Evolutionary conservation across 2,113 vertebrate species (phyloP), one percentile per base, ranked within the genome.

Genomic region (Nothobranchius kuhntae): DNA sequence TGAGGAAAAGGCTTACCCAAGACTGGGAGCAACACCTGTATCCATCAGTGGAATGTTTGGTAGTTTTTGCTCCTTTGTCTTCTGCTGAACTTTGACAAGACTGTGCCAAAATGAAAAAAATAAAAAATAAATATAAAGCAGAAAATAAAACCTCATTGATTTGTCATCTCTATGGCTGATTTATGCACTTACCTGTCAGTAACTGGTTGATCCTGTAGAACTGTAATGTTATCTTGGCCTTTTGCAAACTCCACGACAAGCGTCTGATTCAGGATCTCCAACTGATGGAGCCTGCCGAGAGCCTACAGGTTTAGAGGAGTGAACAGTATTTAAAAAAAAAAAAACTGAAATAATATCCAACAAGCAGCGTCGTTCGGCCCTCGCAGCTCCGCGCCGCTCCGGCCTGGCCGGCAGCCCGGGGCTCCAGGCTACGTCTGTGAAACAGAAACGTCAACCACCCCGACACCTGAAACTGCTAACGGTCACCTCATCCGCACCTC

Each of bases 191-290:
- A 93, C 93, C 88, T 94, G 67, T 94, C 90, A 52, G 92, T 89
- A 53, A 88, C 77, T 15, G 92, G 92, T 26, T 94, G 86, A 40
- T 96, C 93, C 78, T 93, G 95, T 59, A 95, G 86, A 8, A 93
- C 90, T 2, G 91, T 93, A 42, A 90, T 42, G 4, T 77, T 82
- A 48, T 97, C 96, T 83, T 96, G 94, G 13, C 94, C 95, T 89
- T 94, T 96, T 0, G 96, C 96, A 89, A 96, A 98, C 85, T 97
- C 96, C 52, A 93, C 98, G 57, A 98, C 94, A 56, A 99, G 94
- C 0, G 93, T 96, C 58, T 94, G 95, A 75, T 93, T 93, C 72
- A 99, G 87, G 75, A 98, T 86, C 53, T 94, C 93, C 65, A 98
- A 85, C 82, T 99, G 98, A 88, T 99, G 97, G 9, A 99, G 92